Percentiles rank a stretch among this genome's conserved stretches.
These are phyloP conservation scores for Hoplodrina blanda DNA, from an alignment of 2,888 invertebrate species.

Conservation along the genomic window DNA sequence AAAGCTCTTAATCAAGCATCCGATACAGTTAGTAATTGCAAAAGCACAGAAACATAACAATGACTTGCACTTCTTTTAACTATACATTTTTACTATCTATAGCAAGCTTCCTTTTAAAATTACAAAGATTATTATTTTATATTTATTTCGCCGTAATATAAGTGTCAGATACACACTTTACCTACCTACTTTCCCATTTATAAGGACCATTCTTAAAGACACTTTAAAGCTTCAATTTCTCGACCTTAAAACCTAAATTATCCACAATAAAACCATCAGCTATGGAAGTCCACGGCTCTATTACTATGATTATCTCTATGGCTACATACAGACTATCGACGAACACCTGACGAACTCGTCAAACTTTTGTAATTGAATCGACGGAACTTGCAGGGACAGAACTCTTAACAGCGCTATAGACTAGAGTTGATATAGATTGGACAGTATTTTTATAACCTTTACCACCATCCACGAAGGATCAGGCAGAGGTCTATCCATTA, in stretches of 20 bases:
- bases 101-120: too few species aligned
- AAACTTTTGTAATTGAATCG: slow-evolving; percentile 89
- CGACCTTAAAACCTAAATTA: slow-evolving; percentile 4
- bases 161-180: background rate
- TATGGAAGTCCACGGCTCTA: slow-evolving; percentile 48
- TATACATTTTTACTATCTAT: too few species aligned
- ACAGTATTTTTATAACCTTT: background rate
- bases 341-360: slow-evolving; percentile 82
- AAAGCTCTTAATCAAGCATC: too few species aligned
- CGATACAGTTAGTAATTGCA: too few species aligned
- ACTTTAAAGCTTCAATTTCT: slow-evolving; percentile 4
- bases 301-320: slow-evolving; percentile 64
- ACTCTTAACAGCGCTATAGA: slow-evolving; percentile 63
- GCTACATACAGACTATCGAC: slow-evolving; percentile 61
- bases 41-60: too few species aligned
- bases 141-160: background rate
- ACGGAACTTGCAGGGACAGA: slow-evolving; percentile 85
- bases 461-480: too few species aligned
- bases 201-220: background rate
- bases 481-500: too few species aligned
- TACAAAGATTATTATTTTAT: too few species aligned
- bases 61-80: too few species aligned
- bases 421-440: slow-evolving; percentile 4
- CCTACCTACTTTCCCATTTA: background rate
- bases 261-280: slow-evolving; percentile 54